phyloP scores from a whole-genome alignment of 2,888 invertebrate species.

The Cheilosia vernalis region DNA sequence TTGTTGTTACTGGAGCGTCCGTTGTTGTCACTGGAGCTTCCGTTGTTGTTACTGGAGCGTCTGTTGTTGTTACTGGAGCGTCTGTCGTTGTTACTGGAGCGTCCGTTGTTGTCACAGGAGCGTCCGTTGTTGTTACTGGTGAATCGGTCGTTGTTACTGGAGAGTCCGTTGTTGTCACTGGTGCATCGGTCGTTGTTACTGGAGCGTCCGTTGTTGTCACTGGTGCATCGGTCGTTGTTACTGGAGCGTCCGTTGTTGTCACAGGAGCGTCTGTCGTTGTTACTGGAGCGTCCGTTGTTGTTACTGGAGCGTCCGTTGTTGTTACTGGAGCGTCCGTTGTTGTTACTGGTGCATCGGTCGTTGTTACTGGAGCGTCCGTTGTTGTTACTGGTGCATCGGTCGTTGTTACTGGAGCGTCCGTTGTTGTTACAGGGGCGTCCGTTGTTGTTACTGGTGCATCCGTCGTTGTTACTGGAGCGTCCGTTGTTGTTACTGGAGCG shows the following conservation, averaged over 20 bases:
- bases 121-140: not conserved
- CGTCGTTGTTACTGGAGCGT: not conserved
- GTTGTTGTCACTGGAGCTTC: not conserved
- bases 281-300: not conserved
- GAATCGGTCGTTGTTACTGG: slow-evolving; percentile 2
- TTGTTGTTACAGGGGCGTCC: not conserved
- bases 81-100: slow-evolving; percentile 14
- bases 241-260: slow-evolving; percentile 2
- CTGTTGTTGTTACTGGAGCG: not conserved
- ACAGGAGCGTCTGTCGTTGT: not conserved
- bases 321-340: too few species aligned
- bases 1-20: slow-evolving; percentile 10
- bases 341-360: too few species aligned
- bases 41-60: not conserved
- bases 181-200: slow-evolving; percentile 5
- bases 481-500: not conserved
- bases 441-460: not conserved
- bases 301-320: not conserved
- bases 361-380: not conserved
- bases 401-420: not conserved
- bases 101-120: slow-evolving; percentile 34
- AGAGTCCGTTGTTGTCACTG: not conserved
- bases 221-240: slow-evolving; percentile 2
- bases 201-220: slow-evolving; percentile 1
- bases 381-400: slow-evolving; percentile 15